Conservation (phyloP, 2,113 vertebrate species). For the Xerus inauris region DNA sequence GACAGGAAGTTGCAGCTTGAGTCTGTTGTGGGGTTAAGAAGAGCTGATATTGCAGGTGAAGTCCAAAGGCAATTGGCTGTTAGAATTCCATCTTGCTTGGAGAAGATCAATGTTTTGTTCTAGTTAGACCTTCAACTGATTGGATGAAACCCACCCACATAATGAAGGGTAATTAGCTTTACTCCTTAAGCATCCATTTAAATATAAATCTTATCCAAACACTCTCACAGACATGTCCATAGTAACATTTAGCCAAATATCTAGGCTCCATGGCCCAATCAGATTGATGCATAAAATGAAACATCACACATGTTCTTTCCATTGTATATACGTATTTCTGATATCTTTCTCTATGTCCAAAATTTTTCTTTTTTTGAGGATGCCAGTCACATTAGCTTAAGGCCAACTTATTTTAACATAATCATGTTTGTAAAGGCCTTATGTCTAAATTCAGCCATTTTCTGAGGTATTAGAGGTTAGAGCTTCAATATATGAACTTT, state of each 20-base stretch:
- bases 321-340: not conserved
- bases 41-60: not conserved
- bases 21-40: not conserved
- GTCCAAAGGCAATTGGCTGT: not conserved
- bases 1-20: not conserved
- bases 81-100: not conserved
- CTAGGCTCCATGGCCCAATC: not conserved
- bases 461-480: not conserved
- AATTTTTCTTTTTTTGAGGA: not conserved
- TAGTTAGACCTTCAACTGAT: not conserved
- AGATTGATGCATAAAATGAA: not conserved
- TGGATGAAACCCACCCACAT: not conserved
- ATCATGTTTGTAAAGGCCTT: not conserved
- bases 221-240: not conserved
- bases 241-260: not conserved
- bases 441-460: not conserved
- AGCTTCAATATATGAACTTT: not conserved
- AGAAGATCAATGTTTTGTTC: not conserved
- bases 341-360: not conserved
- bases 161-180: not conserved
- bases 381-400: not conserved
- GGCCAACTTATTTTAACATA: constrained; percentile 1
- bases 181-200: not conserved
- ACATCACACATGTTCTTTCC: not conserved
- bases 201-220: not conserved